Percentiles rank a stretch among this genome's conserved stretches.
phyloP scores from a whole-genome alignment of 2,888 invertebrate species.

The Eupithecia subfuscata region DNA sequence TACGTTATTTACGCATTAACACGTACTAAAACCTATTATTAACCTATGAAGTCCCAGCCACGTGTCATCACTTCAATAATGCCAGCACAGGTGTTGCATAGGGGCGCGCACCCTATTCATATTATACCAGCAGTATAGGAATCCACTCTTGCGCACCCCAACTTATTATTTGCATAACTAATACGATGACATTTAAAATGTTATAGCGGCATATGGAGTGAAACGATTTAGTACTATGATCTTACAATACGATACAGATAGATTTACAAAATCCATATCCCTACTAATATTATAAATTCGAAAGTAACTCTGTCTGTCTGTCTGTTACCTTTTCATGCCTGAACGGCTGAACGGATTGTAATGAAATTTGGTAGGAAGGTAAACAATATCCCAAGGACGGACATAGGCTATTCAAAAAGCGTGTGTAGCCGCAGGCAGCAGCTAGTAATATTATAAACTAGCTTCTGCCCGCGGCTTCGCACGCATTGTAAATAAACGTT shows the following conservation, averaged over 20 bases:
- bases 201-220: slow-evolving; percentile 65
- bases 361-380: no score
- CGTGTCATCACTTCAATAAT: slow-evolving; percentile 47
- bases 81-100: slow-evolving; percentile 50
- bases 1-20: slow-evolving; percentile 5
- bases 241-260: not conserved
- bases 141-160: slow-evolving; percentile 53
- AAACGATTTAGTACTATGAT: slow-evolving; percentile 29
- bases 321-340: no score
- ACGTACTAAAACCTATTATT: slow-evolving; percentile 18
- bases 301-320: no score
- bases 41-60: slow-evolving; percentile 41
- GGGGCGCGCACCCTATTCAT: slow-evolving; percentile 51
- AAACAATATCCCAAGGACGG: no score
- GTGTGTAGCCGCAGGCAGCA: no score
- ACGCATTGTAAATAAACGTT: no score
- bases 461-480: no score
- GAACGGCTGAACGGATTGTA: no score
- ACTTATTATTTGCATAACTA: slow-evolving; percentile 75
- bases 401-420: no score
- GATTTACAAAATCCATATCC: not conserved
- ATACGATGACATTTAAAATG: slow-evolving; percentile 74
- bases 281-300: no score
- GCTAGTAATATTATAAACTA: no score
- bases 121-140: slow-evolving; percentile 43